Evolutionary conservation across 1,140 invertebrate species (phyloP).

Genomic region (Pseudomyrmex gracilis): DNA sequence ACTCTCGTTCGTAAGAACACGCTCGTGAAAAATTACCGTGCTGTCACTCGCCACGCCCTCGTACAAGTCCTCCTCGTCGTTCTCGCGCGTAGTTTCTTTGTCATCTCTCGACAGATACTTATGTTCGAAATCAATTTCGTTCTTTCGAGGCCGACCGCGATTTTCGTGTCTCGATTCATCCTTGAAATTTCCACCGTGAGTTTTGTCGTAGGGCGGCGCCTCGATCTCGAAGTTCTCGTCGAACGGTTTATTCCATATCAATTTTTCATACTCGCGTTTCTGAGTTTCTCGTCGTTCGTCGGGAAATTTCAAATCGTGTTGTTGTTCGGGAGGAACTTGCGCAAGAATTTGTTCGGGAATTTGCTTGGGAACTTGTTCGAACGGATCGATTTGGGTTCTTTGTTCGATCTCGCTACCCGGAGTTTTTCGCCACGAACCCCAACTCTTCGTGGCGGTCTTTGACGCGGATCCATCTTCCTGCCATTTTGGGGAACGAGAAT

Average conservation of each 20-base stretch:
- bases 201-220: constrained; percentile 9
- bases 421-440: constrained; percentile 66
- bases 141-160: neutral
- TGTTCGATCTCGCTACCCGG: constrained; percentile 64
- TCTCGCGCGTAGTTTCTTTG: neutral
- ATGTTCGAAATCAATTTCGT: constrained; percentile 33
- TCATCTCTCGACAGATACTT: constrained; percentile 20
- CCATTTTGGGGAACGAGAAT: constrained; percentile 59
- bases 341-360: constrained; percentile 7
- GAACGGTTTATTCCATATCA: no score
- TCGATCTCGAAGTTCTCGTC: no score
- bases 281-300: no score
- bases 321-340: neutral
- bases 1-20: neutral
- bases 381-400: constrained; percentile 48
- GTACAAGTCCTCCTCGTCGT: constrained; percentile 70
- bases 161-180: constrained; percentile 22
- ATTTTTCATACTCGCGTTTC: neutral
- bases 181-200: constrained; percentile 15
- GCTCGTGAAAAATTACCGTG: constrained; percentile 46
- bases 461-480: constrained; percentile 1
- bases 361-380: neutral
- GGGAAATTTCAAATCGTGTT: neutral
- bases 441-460: constrained; percentile 25
- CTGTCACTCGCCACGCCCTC: constrained; percentile 76